A percentile compares a stretch with the other conserved stretches of the same genome.
phyloP scores from a whole-genome alignment of 2,113 vertebrate species.

The Andinoacara biseriatus region DNA sequence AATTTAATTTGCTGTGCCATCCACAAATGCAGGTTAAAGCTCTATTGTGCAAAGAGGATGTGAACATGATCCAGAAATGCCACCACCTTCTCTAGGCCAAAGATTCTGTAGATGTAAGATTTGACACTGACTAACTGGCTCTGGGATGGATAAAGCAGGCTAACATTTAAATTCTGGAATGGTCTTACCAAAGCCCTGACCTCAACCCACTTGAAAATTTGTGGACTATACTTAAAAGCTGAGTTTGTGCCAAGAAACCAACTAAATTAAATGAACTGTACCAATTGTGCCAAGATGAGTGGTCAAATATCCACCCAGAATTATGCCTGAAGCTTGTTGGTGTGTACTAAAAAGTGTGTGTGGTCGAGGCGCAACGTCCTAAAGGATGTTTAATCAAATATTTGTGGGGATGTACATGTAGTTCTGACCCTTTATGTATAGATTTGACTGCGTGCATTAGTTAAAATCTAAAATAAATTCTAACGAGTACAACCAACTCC shows the following conservation, averaged over 20 bases:
- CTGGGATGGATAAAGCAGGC: too few relatives aligned
- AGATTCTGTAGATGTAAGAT: not conserved
- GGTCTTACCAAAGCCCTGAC: too few relatives aligned
- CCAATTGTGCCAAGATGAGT: not conserved
- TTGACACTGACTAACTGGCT: not conserved
- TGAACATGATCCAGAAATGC: not conserved
- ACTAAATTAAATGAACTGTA: not conserved
- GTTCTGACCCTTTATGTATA: not conserved
- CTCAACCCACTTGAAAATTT: too few relatives aligned
- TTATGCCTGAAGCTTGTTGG: not conserved
- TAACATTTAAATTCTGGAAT: too few relatives aligned
- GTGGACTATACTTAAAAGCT: not conserved
- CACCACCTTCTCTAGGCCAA: not conserved
- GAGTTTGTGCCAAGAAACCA: not conserved
- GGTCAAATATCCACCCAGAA: not conserved
- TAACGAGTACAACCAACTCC: too few relatives aligned
- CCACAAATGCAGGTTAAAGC: not conserved
- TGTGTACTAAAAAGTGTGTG: not conserved
- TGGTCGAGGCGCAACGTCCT: fast-evolving
- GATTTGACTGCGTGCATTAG: not conserved
- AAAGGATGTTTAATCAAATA: not conserved
- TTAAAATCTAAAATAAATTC: not conserved
- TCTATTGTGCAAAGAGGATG: fast-evolving
- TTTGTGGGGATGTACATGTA: not conserved
- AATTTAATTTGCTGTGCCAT: too few relatives aligned